phyloP scores from a whole-genome alignment of 2,888 invertebrate genomes.

The Stramonita haemastoma region DNA sequence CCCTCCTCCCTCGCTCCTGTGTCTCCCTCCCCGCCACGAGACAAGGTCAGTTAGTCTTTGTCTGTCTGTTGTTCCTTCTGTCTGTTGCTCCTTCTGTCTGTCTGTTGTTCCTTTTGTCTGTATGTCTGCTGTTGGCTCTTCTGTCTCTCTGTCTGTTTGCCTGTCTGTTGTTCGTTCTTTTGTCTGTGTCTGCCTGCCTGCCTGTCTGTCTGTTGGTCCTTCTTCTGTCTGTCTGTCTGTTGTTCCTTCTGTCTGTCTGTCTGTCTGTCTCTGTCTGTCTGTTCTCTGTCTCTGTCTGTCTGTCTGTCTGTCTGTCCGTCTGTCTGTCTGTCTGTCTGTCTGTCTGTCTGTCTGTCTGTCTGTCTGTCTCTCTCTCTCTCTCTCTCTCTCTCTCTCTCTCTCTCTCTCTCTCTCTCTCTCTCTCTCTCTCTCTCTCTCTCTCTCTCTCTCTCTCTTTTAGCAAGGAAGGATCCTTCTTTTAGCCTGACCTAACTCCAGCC shows the following conservation, averaged over 20 bases:
- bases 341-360: too few species aligned
- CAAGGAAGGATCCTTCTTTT: too few species aligned
- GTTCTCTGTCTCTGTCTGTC: neutral
- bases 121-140: neutral
- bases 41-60: neutral
- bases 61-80: neutral
- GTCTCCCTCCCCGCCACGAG: slow-evolving; percentile 46
- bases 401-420: neutral
- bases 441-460: too few species aligned
- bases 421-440: neutral
- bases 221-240: neutral
- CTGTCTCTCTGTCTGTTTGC: neutral
- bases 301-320: neutral
- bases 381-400: neutral
- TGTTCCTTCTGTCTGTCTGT: neutral
- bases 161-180: neutral
- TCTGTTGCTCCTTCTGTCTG: neutral
- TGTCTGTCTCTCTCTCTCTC: neutral
- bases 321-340: neutral
- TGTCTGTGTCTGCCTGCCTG: neutral
- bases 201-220: too few species aligned
- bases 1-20: slow-evolving; percentile 45
- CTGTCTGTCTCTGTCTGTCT: neutral
- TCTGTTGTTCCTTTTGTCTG: neutral
- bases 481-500: too few species aligned